Evolutionary conservation across 2,797 vertebrate species (phyloP), one percentile per base, ranked within the genome.

Genomic region (Danio aesculapii): DNA sequence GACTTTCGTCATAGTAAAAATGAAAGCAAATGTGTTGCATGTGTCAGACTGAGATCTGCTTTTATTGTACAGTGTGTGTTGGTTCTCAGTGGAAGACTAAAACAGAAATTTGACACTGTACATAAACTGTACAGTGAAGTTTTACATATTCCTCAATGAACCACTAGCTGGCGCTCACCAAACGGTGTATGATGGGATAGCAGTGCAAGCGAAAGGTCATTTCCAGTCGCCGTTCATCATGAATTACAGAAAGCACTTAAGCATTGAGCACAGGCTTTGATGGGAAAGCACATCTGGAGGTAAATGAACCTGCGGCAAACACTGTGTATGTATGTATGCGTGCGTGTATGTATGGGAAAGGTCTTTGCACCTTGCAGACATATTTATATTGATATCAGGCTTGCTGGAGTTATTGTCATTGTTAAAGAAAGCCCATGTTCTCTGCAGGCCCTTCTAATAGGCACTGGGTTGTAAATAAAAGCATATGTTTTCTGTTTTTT

Each of bases 401-500:
- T 92, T 89, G 92, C 92, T 92, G 90, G 90, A 92, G 87, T 90
- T 89, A 85, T 81, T 92, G 83, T 92, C 87, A 61, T 89, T 88
- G 91, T 94, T 89, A 89, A 86, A 87, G 84, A 86, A 79, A 84
- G 92, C 90, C 87, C 89, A 88, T 90, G 91, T 84, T 88, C 74
- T 41, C 46, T 83, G 70, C 87, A 68, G 91, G 90, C 89, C 84
- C 70, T 78, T 88, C 90, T 90, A 91, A 90, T 87, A 95, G 93
- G 95, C 96, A 95, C 95, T 96, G 96, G 93, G 93, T 95, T 98
- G 95, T 98, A 96, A 86, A 97, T 97, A 97, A 93, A 93, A 93
- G 87, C 92, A 87, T 90, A 91, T 89, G 84, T 87, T 73, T 86
- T 89, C 90, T 77, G 7, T 67, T 50, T 75, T 49, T 67, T 19